Base-by-base conservation (phyloP, 2,113 vertebrate species). In the Tragelaphus scriptus region DNA sequence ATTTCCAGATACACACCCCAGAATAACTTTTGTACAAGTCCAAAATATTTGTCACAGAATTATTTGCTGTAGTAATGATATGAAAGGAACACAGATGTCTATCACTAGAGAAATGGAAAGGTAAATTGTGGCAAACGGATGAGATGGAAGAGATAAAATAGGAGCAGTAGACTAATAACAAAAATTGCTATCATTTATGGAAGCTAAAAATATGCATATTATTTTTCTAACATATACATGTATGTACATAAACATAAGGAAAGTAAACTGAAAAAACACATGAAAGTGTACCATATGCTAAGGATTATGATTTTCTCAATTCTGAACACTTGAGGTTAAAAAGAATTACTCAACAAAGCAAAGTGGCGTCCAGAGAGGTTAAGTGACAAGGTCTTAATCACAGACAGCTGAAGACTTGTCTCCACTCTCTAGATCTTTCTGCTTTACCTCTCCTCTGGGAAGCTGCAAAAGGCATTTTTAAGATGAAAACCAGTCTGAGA, bases 151-250 rank as follows among this genome's bases (percentile, higher is more conserved):
- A 68, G n/a, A 75, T 21, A 71, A 85, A 65, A 63, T 19, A 36
- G 26, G 40, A 88, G 2, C 47, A 92, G 86, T 68, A 13, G 40
- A 92, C 7, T 53, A 81, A 81, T 11, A n/a, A 82, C 9, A 81
- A 51, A 81, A 92, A 59, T 58, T 47, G 61, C 5, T 68, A 63
- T 44, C 11, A 88, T 26, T 96, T 89, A 85, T 85, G 28, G 55
- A 96, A 89, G 84, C 82, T 92, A 88, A 84, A 88, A 95, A 87
- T 65, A 82, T 8, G 10, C 30, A 88, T 65, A 80, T 86, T 85
- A 80, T 65, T 89, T 90, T 63, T 32, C 84, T 4, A 63, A 91
- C 17, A 75, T 63, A 85, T 25, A 77, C 23, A 75, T 17, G 10
- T 13, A 68, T 55, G 44, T 89, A 96, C 68, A 71, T 85, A 96